Evolutionary conservation across 2,113 vertebrate species (phyloP), one percentile per base, ranked within the genome.

Genomic region (Gracilinanus agilis): DNA sequence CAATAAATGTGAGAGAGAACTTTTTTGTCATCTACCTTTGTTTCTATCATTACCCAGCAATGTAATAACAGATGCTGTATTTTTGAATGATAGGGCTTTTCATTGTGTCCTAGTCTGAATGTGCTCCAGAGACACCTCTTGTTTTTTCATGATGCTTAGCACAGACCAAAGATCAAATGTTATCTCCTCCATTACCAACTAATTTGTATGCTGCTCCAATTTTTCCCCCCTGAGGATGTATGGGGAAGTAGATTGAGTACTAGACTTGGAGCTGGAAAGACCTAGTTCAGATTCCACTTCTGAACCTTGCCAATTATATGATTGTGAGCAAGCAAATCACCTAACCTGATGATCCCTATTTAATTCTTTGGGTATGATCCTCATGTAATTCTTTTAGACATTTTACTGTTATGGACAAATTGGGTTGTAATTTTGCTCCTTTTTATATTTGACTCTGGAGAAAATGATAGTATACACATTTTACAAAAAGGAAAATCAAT

Each of bases 101-200:
- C 44, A 40, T 91, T 29, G 92, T 0, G 88, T 44, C 94, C 29
- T 13, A 55, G 4, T 90, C n/a, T 55, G 27, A 53, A 11, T 11
- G 54, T 16, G 29, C 24, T 13, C 1, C 9, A 44, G 75, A 44
- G n/a, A 53, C 91, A 92, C 55, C 55, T 90, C 88, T 34, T 49
- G 27, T 25, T 0, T 25, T 0, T 23, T 94, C n/a, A 91, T 40
- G 56, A 10, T 61, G 93, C 67, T 95, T 40, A 93, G 24, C 25
- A 91, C 88, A 94, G 54, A 93, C 3, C 29, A 88, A 93, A 53
- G 11, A 7, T 61, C 54, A 90, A 0, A 34, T 55, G 83, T 94
- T 93, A n/a, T 13, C 89, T 55, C 24, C 40, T 75, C 11, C 34
- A 3, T 92, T 95, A 88, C 93, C 55, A 90, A 25, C 29, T 95